Percentiles rank a stretch among this genome's conserved stretches.
Conservation (phyloP, 2,888 invertebrate species). For the Plebejus argus region DNA sequence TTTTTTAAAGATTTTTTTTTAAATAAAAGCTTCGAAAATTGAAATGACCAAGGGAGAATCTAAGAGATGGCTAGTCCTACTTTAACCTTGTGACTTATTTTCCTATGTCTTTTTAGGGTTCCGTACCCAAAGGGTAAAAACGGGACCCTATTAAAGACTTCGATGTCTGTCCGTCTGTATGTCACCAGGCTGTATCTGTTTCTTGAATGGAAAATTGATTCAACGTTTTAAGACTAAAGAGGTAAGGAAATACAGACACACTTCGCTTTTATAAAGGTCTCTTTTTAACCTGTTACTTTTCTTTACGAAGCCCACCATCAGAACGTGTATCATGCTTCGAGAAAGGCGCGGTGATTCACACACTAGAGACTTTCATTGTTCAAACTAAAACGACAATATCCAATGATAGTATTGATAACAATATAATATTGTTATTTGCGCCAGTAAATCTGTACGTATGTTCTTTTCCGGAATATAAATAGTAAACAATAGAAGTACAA, state of each 20-base stretch:
- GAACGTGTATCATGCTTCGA: neutral
- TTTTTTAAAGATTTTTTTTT: neutral
- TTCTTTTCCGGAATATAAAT: neutral
- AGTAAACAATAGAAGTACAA: too few relatives aligned
- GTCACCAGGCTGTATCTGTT: neutral
- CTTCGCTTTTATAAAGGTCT: too few relatives aligned
- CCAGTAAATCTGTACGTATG: neutral
- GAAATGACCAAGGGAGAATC: too few relatives aligned
- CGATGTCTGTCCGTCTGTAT: too few relatives aligned
- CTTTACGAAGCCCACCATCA: neutral
- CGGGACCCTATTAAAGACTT: too few relatives aligned
- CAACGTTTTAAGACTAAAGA: too few relatives aligned
- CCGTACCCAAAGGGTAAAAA: too few relatives aligned
- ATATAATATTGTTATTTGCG: neutral
- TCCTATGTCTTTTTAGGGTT: neutral
- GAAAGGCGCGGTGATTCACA: conserved; percentile 2
- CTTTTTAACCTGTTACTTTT: neutral
- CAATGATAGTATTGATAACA: neutral
- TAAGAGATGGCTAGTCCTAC: neutral
- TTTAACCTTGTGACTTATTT: neutral
- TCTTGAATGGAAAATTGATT: too few relatives aligned
- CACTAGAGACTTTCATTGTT: neutral
- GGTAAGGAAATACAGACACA: too few relatives aligned
- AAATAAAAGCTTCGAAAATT: too few relatives aligned
- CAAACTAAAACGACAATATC: neutral